A percentile compares a stretch with the other conserved stretches of the same genome.
phyloP scores from a whole-genome alignment of 2,888 invertebrate genomes.

The Agrypnus murinus region DNA sequence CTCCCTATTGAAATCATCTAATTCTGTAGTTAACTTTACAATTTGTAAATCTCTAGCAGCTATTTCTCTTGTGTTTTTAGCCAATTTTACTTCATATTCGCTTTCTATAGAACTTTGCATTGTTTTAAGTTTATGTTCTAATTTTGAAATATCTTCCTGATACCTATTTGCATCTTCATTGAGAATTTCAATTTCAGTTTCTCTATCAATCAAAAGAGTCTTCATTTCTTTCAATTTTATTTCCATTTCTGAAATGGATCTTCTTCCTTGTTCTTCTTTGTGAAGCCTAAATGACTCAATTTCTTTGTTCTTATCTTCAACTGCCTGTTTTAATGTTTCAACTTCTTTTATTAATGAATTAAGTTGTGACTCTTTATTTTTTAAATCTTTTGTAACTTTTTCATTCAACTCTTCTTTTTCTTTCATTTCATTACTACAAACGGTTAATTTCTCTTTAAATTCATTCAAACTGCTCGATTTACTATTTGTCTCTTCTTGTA shows the following conservation, averaged over 20 bases:
- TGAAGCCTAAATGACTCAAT: constrained; percentile 61
- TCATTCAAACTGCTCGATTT: constrained; percentile 9
- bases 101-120: constrained; percentile 24
- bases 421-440: constrained; percentile 45
- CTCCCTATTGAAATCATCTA: constrained; percentile 72
- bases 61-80: constrained; percentile 55
- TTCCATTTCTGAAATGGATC: constrained; percentile 70
- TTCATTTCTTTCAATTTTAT: constrained; percentile 68
- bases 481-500: constrained; percentile 58
- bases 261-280: constrained; percentile 46
- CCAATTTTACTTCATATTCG: constrained; percentile 51
- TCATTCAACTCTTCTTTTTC: constrained; percentile 59
- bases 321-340: constrained; percentile 37
- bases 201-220: constrained; percentile 68
- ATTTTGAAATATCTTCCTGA: constrained; percentile 72
- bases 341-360: constrained; percentile 51
- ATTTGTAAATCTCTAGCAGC: constrained; percentile 59
- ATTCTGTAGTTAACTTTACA: constrained; percentile 54
- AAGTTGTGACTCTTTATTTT: constrained; percentile 59
- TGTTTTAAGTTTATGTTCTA: constrained; percentile 57
- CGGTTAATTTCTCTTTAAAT: constrained; percentile 60
- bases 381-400: constrained; percentile 63
- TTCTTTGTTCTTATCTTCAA: constrained; percentile 61
- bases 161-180: constrained; percentile 73
- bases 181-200: constrained; percentile 74